phyloP scores from a whole-genome alignment of 2,797 vertebrate species.

The Perodicticus potto region DNA sequence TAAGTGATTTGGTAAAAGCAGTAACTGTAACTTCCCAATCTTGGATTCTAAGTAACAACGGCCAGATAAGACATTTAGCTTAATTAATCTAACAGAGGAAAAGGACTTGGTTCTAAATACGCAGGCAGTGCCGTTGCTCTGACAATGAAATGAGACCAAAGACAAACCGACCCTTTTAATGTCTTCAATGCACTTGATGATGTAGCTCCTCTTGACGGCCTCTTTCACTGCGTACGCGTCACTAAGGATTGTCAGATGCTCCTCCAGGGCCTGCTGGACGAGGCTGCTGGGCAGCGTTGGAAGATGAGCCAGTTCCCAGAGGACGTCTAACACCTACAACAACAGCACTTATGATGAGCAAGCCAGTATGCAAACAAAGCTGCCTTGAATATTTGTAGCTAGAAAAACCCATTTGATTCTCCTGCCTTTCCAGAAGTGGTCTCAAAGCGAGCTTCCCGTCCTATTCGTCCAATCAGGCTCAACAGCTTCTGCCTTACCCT shows the following conservation, averaged over 20 bases:
- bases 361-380: not conserved
- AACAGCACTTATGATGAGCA: conserved; percentile 53
- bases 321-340: conserved; percentile 96
- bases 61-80: conserved; percentile 73
- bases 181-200: conserved; percentile 99
- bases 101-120: conserved; percentile 5
- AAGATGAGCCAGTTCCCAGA: conserved; percentile 99
- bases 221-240: conserved; percentile 99
- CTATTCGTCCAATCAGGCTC: conserved; percentile 98
- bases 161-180: conserved; percentile 96
- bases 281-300: conserved; percentile 95
- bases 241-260: conserved; percentile 97
- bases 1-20: conserved; percentile 84
- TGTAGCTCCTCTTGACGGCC: conserved; percentile 96
- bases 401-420: conserved; percentile 53
- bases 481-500: conserved; percentile 97
- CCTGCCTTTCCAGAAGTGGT: conserved; percentile 96
- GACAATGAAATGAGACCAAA: conserved; percentile 41
- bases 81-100: not conserved
- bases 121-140: not conserved
- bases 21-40: conserved; percentile 78
- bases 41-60: conserved; percentile 80
- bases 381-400: not conserved
- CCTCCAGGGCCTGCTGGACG: conserved; percentile 97
- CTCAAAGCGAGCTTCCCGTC: conserved; percentile 97